phyloP scores from a whole-genome alignment of 2,797 vertebrate genomes.

The Poecilia picta region DNA sequence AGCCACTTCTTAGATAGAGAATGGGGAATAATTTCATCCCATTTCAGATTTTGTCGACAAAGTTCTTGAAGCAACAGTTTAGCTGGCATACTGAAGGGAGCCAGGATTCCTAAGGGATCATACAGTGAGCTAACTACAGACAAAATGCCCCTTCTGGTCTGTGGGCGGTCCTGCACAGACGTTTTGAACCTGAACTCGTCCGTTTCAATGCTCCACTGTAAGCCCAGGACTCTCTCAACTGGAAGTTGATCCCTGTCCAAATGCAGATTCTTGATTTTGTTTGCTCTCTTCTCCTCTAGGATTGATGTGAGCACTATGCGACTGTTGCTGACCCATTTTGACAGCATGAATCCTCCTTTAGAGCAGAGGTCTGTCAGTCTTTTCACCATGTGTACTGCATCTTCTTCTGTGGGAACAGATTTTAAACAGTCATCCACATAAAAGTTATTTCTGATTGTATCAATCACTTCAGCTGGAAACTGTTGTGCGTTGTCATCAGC shows the following conservation, averaged over 20 bases:
- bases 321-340: background rate
- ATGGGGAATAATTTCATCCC: no score
- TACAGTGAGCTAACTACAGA: constrained; percentile 21
- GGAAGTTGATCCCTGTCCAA: background rate
- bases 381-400: background rate
- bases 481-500: constrained; percentile 1
- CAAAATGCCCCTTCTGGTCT: background rate
- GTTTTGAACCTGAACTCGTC: constrained; percentile 12
- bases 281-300: background rate
- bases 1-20: no score
- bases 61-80: constrained; percentile 25
- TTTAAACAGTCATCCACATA: constrained; percentile 7
- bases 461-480: background rate
- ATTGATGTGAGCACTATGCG: background rate
- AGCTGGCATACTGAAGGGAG: constrained; percentile 9
- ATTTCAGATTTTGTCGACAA: background rate
- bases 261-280: background rate
- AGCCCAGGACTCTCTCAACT: background rate
- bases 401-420: background rate
- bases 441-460: background rate
- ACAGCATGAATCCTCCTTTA: background rate
- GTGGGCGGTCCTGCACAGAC: background rate
- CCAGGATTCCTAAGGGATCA: constrained; percentile 11
- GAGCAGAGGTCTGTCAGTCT: background rate
- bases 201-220: constrained; percentile 12